These are phyloP conservation scores for Hypomesus transpacificus DNA, from an alignment of 2,113 vertebrate species.

Conservation along the genomic window DNA sequence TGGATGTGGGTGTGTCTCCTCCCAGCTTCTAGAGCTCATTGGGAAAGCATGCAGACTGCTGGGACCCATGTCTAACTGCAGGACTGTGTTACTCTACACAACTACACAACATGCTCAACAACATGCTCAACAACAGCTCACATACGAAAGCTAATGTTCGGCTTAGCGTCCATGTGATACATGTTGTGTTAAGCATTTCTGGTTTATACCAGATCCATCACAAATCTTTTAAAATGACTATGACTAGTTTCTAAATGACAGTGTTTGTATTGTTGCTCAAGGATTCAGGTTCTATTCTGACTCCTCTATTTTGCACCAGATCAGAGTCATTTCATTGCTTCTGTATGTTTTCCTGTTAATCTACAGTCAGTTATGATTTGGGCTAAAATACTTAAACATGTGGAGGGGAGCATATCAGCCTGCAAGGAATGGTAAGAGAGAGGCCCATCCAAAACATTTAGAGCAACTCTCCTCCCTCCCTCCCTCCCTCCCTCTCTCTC, in stretches of 20 bases:
- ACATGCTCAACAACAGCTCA: no score
- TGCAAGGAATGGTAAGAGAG: conserved; percentile 50
- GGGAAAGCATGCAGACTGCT: conserved; percentile 44
- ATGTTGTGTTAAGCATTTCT: no score
- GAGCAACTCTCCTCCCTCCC: not conserved
- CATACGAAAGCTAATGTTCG: no score
- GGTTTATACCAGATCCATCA: no score
- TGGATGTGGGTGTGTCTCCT: conserved; percentile 45
- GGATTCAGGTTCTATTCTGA: no score
- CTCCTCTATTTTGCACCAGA: not conserved
- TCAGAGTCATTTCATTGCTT: not conserved
- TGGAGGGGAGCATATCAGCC: conserved; percentile 41
- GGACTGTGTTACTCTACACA: no score
- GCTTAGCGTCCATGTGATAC: no score
- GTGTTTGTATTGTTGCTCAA: not conserved
- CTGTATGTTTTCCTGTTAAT: conserved; percentile 12
- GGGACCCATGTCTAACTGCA: no score
- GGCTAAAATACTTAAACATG: conserved; percentile 44
- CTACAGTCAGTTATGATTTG: conserved; percentile 14
- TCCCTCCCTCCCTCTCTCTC: no score
- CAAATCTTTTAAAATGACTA: no score
- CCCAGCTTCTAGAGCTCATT: conserved; percentile 42
- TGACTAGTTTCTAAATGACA: not conserved
- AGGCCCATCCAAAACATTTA: conserved; percentile 56
- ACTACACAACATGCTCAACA: no score